A percentile compares a stretch with the other conserved stretches of the same genome.
These are phyloP conservation scores for Aramus guarauna DNA, from an alignment of 2,113 vertebrate species.

Conservation along the genomic window DNA sequence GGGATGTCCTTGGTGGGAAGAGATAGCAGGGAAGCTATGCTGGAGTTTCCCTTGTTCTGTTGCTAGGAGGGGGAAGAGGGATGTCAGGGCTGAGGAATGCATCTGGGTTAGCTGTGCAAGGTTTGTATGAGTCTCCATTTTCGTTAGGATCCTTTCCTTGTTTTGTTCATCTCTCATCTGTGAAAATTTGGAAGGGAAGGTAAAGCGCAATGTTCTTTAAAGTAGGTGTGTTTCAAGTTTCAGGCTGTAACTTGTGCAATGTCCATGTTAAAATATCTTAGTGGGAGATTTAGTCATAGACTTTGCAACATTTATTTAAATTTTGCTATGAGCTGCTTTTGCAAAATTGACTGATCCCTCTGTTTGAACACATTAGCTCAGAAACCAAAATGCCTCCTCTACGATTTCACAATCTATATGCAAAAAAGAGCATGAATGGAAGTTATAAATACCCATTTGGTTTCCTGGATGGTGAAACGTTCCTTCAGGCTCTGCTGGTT, in stretches of 20 bases:
- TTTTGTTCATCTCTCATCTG: not conserved
- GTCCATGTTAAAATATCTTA: not conserved
- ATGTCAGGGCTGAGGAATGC: not conserved
- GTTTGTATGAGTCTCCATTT: not conserved
- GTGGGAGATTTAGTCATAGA: not conserved
- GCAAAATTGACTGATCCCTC: not conserved
- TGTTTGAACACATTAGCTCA: not conserved
- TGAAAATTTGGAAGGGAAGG: not conserved
- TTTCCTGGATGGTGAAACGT: not conserved
- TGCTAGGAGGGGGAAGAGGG: not conserved
- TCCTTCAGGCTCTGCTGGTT: conserved; percentile 20
- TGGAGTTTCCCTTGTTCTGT: not conserved
- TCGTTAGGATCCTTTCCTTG: not conserved
- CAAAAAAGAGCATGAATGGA: not conserved
- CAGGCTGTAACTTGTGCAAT: not conserved
- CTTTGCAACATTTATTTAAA: not conserved
- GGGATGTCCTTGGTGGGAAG: not conserved
- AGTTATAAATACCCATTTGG: not conserved
- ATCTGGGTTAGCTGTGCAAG: not conserved
- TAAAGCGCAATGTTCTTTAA: not conserved
- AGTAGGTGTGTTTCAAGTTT: not conserved
- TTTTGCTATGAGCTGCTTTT: not conserved
- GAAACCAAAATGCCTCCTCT: not conserved
- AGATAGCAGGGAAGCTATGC: not conserved
- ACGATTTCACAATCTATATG: not conserved